Evolutionary conservation across 2,113 vertebrate genomes (phyloP).

Genomic region (Aptenodytes patagonicus): DNA sequence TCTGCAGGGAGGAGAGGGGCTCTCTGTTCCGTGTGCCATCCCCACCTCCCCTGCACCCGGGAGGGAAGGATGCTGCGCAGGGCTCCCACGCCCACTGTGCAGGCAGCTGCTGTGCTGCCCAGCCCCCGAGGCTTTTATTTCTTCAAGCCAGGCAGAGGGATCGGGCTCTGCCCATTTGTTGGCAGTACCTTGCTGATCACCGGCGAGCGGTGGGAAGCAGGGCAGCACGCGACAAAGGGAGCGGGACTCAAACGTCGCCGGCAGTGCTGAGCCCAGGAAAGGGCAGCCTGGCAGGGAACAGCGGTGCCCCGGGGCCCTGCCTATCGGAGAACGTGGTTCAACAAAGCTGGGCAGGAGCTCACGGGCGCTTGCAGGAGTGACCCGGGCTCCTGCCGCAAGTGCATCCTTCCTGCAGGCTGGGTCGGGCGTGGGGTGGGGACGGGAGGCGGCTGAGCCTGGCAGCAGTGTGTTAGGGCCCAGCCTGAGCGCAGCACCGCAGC

Average conservation of each 20-base stretch:
- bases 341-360: not conserved
- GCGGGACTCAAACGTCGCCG: not conserved
- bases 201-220: not conserved
- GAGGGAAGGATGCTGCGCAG: rapidly evolving
- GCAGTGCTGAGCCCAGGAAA: not conserved
- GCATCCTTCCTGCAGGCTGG: not conserved
- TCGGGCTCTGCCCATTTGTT: not conserved
- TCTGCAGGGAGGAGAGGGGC: not conserved
- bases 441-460: not conserved
- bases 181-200: not conserved
- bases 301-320: rapidly evolving
- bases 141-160: not conserved
- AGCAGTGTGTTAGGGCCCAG: not conserved
- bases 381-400: rapidly evolving
- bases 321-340: rapidly evolving
- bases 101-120: not conserved
- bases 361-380: not conserved
- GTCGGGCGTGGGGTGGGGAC: not conserved
- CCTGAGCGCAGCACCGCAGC: not conserved
- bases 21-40: rapidly evolving
- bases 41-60: not conserved
- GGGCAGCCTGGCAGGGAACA: not conserved
- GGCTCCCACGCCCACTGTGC: not conserved
- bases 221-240: not conserved
- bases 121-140: not conserved